Evolutionary conservation across 1,140 invertebrate genomes (phyloP), one percentile per base, ranked within the genome.

Genomic region (Drosophila leontia): DNA sequence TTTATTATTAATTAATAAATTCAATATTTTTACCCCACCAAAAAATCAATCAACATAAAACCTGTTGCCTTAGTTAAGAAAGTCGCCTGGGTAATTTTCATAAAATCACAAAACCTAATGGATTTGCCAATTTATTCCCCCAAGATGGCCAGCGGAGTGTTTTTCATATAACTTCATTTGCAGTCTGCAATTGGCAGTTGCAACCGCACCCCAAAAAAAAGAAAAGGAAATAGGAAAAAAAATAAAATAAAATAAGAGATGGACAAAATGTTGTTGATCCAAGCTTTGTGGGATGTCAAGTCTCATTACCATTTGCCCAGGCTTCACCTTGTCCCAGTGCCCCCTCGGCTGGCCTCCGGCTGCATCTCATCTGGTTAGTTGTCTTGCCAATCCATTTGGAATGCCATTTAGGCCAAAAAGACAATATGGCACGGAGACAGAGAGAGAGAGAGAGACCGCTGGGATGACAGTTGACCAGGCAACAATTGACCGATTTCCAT

Each of bases 401-500:
- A 77, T 76, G 63, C 69, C 82, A 85, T 87, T 87, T 76, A 82
- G 82, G 83, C 83, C 83, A 86, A 79, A 76, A 78, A 59, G 67
- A 78, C 82, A 85, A 86, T 84, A 72, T 77, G 81, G 65, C 82
- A 81, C 51, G 81, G 41, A 61, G 50, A 51, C 48, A 32, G 23
- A 11, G 47, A 7, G 47, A 48, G 44, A 48, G 26, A 50, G 48
- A 34, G 26, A 39, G 35, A 48, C 57, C 65, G 59, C 59, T 61
- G 39, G 51, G 59, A 65, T 80, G 76, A 80, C 78, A 86, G 82
- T 85, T 86, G 83, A 82, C 82, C 83, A 87, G 63, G 60, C 75
- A 75, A 76, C 84, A 88, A 88, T 88, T 84, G 85, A 88, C 85
- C 85, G 85, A 88, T 88, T 84, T 88, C 63, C 85, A 71, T 80